Base-by-base conservation (phyloP, 2,888 invertebrate genomes). In the Cabera pusaria region DNA sequence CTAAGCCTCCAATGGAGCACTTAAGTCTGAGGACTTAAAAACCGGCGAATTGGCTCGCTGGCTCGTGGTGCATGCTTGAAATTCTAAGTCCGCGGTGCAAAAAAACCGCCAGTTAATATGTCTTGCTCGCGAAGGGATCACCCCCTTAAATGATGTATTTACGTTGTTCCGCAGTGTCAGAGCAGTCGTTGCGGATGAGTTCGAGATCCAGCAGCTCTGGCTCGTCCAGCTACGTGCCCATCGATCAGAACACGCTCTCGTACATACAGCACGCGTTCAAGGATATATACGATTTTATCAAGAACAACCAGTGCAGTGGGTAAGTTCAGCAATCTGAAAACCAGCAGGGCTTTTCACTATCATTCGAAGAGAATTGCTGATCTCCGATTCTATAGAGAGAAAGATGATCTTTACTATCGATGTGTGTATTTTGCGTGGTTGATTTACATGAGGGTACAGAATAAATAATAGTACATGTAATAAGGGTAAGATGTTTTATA, bases 211-310 rank as follows among this genome's bases (percentile, higher is more conserved):
- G 68, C 61, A 79, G 84, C 39, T 84, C 85, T 0, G 77, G 76
- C 4, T 84, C 84, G 0, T 64, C 74, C 1, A 77, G 80, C 39
- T 83, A 85, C 0, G 81, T 88, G 44, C 82, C 84, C 7, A 83
- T 88, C 31, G 88, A 88, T 48, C 87, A 86, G 52, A 77, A 72
- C 54, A 88, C 88, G 2, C 67, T 88, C 10, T 74, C 84, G 0
- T 88, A 87, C 55, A 86, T 88, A 46, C 88, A 88, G 47, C 85
- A 85, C 35, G 88, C 88, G 0, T 88, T 88, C 62, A 76, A 73
- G 35, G 88, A 88, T 38, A 88, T 88, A 19, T 88, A 87, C 54
- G 63, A 74, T 6, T 88, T 82, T 44, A 88, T 88, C 32, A 86
- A 86, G 64, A 77, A 83, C 53, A 88, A 88, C 51, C 88, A 88